phyloP scores from a whole-genome alignment of 2,888 invertebrate genomes.

The Pammene fasciana region DNA sequence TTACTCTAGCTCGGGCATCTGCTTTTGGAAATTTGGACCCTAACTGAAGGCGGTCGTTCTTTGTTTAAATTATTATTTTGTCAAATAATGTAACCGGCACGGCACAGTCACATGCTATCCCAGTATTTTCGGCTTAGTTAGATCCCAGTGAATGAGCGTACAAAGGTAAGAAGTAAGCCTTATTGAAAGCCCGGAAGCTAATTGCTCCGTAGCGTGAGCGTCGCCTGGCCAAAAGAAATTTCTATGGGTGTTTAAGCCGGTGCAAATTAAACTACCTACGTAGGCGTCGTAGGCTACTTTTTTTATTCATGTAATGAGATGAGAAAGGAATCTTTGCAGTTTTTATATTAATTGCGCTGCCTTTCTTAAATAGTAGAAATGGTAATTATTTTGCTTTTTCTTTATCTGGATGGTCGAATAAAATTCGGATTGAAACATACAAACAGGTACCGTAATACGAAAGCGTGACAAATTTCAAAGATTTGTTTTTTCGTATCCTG shows the following conservation, averaged over 20 bases:
- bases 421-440: too few species aligned
- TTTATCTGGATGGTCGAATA: too few species aligned
- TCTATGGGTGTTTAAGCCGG: conserved; percentile 20
- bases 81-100: too few species aligned
- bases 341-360: too few species aligned
- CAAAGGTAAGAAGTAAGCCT: conserved; percentile 17
- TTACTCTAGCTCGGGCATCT: too few species aligned
- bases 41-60: too few species aligned
- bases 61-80: too few species aligned
- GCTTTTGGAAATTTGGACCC: too few species aligned
- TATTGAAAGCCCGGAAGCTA: conserved; percentile 6
- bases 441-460: not conserved
- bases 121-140: too few species aligned
- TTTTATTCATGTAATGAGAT: not conserved
- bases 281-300: not conserved
- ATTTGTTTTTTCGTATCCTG: not conserved
- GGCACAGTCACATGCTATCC: too few species aligned
- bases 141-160: conserved; percentile 1
- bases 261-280: conserved; percentile 9
- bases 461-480: not conserved
- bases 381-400: too few species aligned
- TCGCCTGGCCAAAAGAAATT: conserved; percentile 5
- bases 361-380: too few species aligned
- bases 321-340: not conserved
- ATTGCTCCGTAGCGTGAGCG: conserved; percentile 8